phyloP scores from a whole-genome alignment of 2,888 invertebrate species.

The Nephrotoma appendiculata region DNA sequence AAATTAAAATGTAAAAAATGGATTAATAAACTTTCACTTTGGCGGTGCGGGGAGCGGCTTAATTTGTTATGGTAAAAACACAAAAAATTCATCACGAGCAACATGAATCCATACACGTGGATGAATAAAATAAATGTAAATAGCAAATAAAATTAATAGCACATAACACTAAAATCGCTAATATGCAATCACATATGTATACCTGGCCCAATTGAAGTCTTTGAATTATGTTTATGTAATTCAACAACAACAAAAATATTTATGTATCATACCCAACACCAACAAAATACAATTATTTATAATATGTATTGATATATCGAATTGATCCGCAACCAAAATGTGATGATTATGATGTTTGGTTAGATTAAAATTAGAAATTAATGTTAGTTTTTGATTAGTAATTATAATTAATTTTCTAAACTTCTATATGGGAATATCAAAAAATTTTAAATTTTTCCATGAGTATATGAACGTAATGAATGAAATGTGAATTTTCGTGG shows the following conservation, averaged over 20 bases:
- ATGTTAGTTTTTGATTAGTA: constrained; percentile 1
- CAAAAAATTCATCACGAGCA: constrained; percentile 15
- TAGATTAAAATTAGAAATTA: constrained; percentile 1
- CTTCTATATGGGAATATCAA: constrained; percentile 9
- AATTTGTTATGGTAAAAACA: not conserved
- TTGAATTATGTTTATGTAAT: constrained; percentile 8
- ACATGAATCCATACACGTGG: constrained; percentile 24
- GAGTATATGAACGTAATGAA: constrained; percentile 4
- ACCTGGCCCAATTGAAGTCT: constrained; percentile 34
- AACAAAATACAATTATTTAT: not conserved
- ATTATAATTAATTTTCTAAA: not conserved
- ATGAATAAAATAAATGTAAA: constrained; percentile 26
- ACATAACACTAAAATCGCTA: constrained; percentile 31
- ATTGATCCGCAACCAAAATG: not conserved
- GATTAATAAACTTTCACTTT: not conserved
- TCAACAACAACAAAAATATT: not conserved
- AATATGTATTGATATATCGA: not conserved
- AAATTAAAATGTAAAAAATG: not conserved
- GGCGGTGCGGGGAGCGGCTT: not conserved
- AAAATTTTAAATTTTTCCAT: not conserved
- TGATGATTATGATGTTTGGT: not conserved
- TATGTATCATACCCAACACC: not conserved
- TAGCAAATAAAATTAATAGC: constrained; percentile 33
- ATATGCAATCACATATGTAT: constrained; percentile 33
- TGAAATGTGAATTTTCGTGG: not conserved